phyloP scores from a whole-genome alignment of 2,113 vertebrate species.

The Apteryx mantelli region DNA sequence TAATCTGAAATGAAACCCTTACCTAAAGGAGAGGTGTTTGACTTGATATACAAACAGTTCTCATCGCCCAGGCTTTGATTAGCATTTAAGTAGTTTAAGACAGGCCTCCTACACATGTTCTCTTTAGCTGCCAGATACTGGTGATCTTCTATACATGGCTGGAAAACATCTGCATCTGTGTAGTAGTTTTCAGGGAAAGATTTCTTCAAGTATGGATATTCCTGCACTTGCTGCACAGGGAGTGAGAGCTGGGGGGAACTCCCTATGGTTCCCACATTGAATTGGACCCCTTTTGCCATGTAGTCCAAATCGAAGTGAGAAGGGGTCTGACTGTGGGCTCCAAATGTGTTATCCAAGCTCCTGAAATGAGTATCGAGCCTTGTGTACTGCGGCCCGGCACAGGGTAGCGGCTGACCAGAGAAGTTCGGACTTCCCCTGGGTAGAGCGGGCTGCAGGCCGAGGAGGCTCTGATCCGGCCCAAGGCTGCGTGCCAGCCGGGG shows the following conservation, averaged over 20 bases:
- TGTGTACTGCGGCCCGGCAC: neutral
- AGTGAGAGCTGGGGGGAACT: neutral
- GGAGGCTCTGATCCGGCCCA: neutral
- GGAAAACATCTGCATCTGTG: neutral
- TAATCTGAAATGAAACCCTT: neutral
- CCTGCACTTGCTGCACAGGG: neutral
- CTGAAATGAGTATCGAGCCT: constrained; percentile 5
- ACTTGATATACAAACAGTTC: neutral
- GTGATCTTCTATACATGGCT: neutral
- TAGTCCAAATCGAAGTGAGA: neutral
- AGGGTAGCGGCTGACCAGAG: neutral
- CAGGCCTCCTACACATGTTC: neutral
- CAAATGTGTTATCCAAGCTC: neutral
- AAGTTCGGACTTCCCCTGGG: neutral
- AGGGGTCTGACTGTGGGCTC: neutral
- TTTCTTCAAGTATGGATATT: neutral
- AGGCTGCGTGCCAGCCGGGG: too few species aligned
- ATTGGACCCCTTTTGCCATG: neutral
- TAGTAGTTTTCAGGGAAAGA: constrained; percentile 3
- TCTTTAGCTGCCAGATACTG: constrained; percentile 42
- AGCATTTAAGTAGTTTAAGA: neutral
- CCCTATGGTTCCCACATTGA: neutral
- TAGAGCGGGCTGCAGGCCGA: neutral
- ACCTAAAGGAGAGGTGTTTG: neutral
- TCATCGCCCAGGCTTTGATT: neutral